Conservation (phyloP, 2,797 vertebrate genomes). For the Scolopax bukidnonensis region DNA sequence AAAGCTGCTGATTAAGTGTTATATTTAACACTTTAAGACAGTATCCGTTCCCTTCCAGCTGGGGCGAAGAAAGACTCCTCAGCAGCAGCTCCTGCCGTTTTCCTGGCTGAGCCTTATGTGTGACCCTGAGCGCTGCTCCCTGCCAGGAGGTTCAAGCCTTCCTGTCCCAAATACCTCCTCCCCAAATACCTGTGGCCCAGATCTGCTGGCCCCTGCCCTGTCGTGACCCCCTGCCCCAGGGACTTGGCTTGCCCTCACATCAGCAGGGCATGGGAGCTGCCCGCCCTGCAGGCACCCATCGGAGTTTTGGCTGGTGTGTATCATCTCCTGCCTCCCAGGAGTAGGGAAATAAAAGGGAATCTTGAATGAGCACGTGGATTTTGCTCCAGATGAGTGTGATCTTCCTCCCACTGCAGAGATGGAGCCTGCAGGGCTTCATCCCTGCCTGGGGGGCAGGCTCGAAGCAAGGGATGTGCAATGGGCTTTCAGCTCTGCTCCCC, state of each 20-base stretch:
- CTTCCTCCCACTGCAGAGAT: neutral
- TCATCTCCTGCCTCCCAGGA: neutral
- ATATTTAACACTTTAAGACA: conserved; percentile 32
- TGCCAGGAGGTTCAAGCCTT: neutral
- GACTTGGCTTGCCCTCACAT: neutral
- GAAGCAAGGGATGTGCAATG: neutral
- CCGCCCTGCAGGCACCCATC: rapidly evolving
- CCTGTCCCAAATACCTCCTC: neutral
- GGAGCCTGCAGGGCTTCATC: neutral
- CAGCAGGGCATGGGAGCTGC: neutral
- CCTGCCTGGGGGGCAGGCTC: neutral
- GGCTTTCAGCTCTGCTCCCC: neutral
- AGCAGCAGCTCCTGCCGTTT: neutral
- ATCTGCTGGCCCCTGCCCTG: rapidly evolving
- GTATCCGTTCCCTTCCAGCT: neutral
- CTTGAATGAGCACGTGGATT: neutral
- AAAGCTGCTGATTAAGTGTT: conserved; percentile 38
- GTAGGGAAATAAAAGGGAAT: neutral
- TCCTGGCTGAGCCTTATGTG: neutral
- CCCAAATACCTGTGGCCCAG: neutral
- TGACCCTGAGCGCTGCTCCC: neutral
- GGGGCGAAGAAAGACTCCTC: neutral
- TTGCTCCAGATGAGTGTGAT: conserved; percentile 10
- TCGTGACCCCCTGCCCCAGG: neutral
- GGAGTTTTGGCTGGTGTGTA: rapidly evolving